Percentiles rank a stretch among this genome's conserved stretches.
Evolutionary conservation across 2,888 invertebrate species (phyloP).

Genomic region (Elysia crispata): DNA sequence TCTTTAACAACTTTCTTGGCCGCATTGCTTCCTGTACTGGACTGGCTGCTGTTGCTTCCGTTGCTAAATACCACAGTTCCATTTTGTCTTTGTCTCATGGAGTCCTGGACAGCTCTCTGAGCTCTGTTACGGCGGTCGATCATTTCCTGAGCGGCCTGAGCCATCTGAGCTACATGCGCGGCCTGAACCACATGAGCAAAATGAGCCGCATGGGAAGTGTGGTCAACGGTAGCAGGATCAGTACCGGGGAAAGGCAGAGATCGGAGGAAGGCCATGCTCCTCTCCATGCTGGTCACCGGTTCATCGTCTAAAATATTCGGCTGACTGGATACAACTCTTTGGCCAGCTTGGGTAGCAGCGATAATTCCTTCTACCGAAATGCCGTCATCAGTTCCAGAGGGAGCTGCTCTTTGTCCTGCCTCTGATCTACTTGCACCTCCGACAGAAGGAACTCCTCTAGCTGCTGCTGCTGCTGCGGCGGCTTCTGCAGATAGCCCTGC

Average conservation of each 20-base stretch:
- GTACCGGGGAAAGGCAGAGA: not conserved
- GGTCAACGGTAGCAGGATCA: not conserved
- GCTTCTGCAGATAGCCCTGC: no score
- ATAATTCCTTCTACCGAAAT: slow-evolving; percentile 52
- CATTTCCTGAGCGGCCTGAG: slow-evolving; percentile 42
- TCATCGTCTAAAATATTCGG: slow-evolving; percentile 51
- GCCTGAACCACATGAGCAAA: not conserved
- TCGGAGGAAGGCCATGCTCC: slow-evolving; percentile 30
- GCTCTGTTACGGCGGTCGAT: slow-evolving; percentile 33
- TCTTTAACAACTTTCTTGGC: not conserved
- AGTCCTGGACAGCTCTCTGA: slow-evolving; percentile 37
- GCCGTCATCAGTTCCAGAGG: slow-evolving; percentile 37
- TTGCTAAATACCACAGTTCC: not conserved
- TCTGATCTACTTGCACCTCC: no score
- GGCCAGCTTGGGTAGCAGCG: slow-evolving; percentile 50
- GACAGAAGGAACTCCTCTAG: no score
- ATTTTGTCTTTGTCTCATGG: slow-evolving; percentile 16
- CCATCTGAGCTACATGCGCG: slow-evolving; percentile 28
- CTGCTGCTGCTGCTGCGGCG: no score
- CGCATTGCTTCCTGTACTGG: not conserved
- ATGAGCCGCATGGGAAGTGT: no score
- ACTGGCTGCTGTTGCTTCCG: not conserved
- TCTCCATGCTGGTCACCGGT: slow-evolving; percentile 26
- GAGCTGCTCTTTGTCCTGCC: no score
- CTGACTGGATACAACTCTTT: slow-evolving; percentile 50